Percentiles rank a stretch among this genome's conserved stretches.
phyloP scores from a whole-genome alignment of 2,888 invertebrate genomes.

The Girardia tigrina region DNA sequence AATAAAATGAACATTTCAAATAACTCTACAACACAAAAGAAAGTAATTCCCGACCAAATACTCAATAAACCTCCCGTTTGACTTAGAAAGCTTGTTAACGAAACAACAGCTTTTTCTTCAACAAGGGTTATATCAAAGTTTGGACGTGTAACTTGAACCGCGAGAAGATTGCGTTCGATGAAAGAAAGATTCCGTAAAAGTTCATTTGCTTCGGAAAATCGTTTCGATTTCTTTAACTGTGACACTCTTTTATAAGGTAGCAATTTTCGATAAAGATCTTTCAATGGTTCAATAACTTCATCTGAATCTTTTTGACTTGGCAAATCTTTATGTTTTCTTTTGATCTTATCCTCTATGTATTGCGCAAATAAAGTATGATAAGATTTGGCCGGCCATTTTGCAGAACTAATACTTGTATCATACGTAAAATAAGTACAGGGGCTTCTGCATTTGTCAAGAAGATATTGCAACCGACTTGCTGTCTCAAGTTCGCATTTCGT shows the following conservation, averaged over 20 bases:
- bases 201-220: background rate
- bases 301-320: background rate
- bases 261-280: background rate
- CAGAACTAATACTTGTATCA: slow-evolving; percentile 33
- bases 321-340: background rate
- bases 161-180: slow-evolving; percentile 33
- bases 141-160: slow-evolving; percentile 32
- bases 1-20: slow-evolving; percentile 29
- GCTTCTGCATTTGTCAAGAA: slow-evolving; percentile 9
- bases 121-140: slow-evolving; percentile 34
- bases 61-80: slow-evolving; percentile 36
- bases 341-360: background rate
- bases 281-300: background rate
- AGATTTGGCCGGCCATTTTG: slow-evolving; percentile 34
- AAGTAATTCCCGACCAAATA: slow-evolving; percentile 36
- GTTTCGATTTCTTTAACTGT: background rate
- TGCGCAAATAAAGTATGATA: background rate
- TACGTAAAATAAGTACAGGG: slow-evolving; percentile 33
- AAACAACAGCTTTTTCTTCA: slow-evolving; percentile 36
- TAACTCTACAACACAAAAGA: slow-evolving; percentile 36
- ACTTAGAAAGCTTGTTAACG: slow-evolving; percentile 35
- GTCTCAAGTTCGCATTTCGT: background rate
- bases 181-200: background rate
- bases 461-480: background rate
- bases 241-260: background rate